Conservation (phyloP, 2,888 invertebrate species). For the Heliconius cydno region DNA sequence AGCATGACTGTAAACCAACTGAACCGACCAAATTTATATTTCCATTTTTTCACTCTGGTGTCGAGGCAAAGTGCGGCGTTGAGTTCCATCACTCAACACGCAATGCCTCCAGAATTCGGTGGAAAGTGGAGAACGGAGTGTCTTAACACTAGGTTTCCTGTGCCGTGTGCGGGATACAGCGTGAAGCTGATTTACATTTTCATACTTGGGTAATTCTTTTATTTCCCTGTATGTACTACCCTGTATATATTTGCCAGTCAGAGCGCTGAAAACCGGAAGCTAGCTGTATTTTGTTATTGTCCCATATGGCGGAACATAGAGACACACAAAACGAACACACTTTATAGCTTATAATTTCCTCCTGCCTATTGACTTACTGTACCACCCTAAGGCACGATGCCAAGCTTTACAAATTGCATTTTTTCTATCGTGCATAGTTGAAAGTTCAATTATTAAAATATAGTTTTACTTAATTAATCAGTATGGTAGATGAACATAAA, state of each 20-base stretch:
- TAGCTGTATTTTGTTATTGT: slow-evolving; percentile 9
- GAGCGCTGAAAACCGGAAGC: background rate
- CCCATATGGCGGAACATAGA: slow-evolving; percentile 12
- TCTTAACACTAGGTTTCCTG: no score
- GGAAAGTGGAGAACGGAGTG: no score
- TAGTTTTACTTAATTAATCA: no score
- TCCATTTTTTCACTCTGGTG: no score
- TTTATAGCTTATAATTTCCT: background rate
- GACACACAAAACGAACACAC: background rate
- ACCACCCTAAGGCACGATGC: background rate
- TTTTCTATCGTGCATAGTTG: background rate
- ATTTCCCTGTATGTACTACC: background rate
- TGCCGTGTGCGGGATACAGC: no score
- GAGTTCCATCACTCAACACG: no score
- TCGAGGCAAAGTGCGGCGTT: no score
- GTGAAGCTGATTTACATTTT: background rate
- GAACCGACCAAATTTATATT: no score
- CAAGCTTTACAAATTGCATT: background rate
- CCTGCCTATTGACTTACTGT: background rate
- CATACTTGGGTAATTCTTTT: background rate
- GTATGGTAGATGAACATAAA: no score
- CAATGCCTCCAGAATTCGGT: no score
- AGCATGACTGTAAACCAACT: no score
- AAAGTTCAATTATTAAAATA: no score
- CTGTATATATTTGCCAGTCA: background rate